phyloP scores from a whole-genome alignment of 2,888 invertebrate species.

The Orthosia gracilis region DNA sequence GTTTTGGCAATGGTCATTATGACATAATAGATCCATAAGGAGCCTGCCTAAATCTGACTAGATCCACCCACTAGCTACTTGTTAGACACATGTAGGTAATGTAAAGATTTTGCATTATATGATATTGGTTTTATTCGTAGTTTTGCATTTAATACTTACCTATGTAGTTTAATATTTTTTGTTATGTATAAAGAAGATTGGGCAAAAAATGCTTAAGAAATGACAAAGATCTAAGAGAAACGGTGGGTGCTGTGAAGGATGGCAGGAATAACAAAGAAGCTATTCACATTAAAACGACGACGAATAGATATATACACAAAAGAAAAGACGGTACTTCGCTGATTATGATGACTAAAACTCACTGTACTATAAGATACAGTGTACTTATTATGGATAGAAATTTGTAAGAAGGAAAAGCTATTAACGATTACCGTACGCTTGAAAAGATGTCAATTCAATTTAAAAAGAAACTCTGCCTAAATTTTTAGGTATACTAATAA shows the following conservation, averaged over 20 bases:
- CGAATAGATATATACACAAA: not conserved
- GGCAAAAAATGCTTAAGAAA: not conserved
- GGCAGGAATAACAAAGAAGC: not conserved
- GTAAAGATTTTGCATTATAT: constrained; percentile 8
- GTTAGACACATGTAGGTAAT: constrained; percentile 1
- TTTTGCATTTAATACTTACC: not conserved
- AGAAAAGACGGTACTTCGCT: not conserved
- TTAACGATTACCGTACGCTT: not conserved
- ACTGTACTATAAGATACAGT: not conserved
- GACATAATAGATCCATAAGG: constrained; percentile 41
- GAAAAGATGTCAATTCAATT: not conserved
- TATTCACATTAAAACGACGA: not conserved
- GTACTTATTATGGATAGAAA: not conserved
- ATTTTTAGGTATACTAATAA: not conserved
- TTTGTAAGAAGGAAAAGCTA: not conserved
- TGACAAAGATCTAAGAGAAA: not conserved
- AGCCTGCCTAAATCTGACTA: constrained; percentile 26
- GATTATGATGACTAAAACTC: not conserved
- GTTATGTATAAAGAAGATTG: no score
- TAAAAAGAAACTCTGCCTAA: not conserved
- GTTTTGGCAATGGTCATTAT: constrained; percentile 51
- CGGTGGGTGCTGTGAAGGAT: not conserved
- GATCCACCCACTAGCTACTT: constrained; percentile 38
- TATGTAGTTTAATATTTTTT: no score
- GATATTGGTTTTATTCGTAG: not conserved